phyloP scores from a whole-genome alignment of 2,113 vertebrate genomes.

The Okapia johnstoni region DNA sequence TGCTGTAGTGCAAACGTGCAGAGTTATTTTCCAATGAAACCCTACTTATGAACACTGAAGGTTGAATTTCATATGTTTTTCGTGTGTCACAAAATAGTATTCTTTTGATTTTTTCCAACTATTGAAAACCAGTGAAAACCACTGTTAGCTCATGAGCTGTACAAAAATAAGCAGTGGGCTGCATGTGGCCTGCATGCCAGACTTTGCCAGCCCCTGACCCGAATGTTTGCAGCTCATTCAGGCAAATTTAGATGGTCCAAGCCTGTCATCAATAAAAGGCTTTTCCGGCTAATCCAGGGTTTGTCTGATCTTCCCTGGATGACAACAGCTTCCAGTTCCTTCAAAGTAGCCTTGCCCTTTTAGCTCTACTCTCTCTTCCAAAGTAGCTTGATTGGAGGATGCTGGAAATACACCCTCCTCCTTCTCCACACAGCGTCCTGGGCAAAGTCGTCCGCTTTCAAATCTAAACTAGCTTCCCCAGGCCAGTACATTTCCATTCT shows the following conservation, averaged over 20 bases:
- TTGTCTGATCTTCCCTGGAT: neutral
- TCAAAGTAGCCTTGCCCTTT: neutral
- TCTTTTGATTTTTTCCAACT: neutral
- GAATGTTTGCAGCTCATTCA: neutral
- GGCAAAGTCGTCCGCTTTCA: neutral
- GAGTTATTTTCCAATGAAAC: neutral
- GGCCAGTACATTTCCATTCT: neutral
- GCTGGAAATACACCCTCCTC: neutral
- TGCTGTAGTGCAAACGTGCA: too few species aligned
- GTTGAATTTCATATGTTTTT: neutral
- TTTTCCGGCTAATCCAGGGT: neutral
- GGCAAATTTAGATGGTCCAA: neutral
- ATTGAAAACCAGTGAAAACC: neutral
- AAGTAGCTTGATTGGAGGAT: neutral
- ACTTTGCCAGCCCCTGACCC: neutral
- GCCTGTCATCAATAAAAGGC: neutral
- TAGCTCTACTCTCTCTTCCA: neutral
- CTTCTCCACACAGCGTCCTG: neutral
- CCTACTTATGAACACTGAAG: neutral
- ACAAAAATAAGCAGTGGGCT: neutral
- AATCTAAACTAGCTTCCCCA: neutral
- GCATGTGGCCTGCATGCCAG: rapidly evolving
- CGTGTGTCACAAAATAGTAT: neutral
- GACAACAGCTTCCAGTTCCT: neutral
- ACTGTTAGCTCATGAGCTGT: neutral